Evolutionary conservation across 1,140 invertebrate species (phyloP).

Genomic region (Brachionus paranguensis): DNA sequence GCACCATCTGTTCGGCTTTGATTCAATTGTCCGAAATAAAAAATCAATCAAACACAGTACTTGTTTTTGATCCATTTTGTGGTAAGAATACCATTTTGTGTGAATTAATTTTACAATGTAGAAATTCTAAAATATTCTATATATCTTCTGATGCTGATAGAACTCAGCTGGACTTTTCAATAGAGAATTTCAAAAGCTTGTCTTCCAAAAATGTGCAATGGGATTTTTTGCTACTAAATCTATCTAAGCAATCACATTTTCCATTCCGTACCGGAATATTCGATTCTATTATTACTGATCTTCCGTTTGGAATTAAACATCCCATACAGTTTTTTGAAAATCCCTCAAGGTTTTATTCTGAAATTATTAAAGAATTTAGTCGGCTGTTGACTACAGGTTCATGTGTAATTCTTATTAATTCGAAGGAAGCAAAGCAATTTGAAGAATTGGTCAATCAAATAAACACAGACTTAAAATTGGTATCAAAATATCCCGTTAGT

Average conservation of each 20-base stretch:
- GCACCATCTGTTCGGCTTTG: not conserved
- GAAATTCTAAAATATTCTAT: not conserved
- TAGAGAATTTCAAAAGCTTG: not conserved
- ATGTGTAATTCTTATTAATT: not conserved
- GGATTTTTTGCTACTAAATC: not conserved
- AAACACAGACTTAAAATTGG: not conserved
- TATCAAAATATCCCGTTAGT: not conserved
- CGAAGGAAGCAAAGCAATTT: not conserved
- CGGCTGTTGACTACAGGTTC: not conserved
- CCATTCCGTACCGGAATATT: not conserved
- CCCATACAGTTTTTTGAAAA: not conserved
- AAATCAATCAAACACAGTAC: not conserved
- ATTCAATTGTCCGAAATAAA: not conserved
- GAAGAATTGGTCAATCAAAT: not conserved
- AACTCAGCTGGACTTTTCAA: not conserved
- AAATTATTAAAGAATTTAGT: not conserved
- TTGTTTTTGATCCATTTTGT: conserved; percentile 15
- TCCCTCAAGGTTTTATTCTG: not conserved
- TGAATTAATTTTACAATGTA: not conserved
- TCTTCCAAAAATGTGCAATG: not conserved
- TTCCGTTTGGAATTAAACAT: conserved; percentile 3
- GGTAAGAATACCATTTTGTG: conserved; percentile 4
- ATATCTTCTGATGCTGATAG: not conserved
- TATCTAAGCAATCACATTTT: not conserved
- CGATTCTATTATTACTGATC: not conserved